phyloP scores from a whole-genome alignment of 2,797 vertebrate species.

The Oophaga sylvatica region DNA sequence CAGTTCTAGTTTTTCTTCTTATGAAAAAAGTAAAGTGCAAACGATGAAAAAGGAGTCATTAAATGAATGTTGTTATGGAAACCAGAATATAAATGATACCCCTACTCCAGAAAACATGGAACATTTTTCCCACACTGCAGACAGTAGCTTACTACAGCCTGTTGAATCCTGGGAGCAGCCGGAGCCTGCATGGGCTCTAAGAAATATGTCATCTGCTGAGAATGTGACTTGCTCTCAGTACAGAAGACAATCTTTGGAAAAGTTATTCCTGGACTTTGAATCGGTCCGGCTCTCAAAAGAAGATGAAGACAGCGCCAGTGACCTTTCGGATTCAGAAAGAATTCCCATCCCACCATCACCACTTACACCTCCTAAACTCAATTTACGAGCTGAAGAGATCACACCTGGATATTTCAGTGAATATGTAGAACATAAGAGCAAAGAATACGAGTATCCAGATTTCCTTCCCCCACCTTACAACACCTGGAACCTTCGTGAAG shows the following conservation, averaged over 20 bases:
- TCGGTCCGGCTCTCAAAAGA: constrained; percentile 74
- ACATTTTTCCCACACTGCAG: constrained; percentile 23
- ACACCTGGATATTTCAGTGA: constrained; percentile 66
- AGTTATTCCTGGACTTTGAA: constrained; percentile 73
- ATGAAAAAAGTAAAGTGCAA: constrained; percentile 60
- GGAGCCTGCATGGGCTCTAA: background rate
- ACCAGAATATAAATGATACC: constrained; percentile 25
- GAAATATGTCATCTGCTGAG: constrained; percentile 7
- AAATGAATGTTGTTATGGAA: constrained; percentile 57
- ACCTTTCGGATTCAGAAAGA: constrained; percentile 88
- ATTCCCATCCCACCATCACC: constrained; percentile 74
- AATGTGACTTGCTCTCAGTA: constrained; percentile 50
- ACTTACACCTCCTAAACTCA: constrained; percentile 79
- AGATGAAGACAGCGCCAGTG: constrained; percentile 88
- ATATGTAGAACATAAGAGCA: constrained; percentile 64
- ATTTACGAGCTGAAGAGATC: constrained; percentile 85
- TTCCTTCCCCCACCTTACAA: constrained; percentile 90
- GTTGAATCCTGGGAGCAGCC: constrained; percentile 47
- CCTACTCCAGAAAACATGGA: constrained; percentile 45
- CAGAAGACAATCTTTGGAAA: constrained; percentile 61
- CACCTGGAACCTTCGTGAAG: constrained; percentile 85
- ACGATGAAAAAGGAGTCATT: constrained; percentile 62
- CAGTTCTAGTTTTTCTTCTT: constrained; percentile 62
- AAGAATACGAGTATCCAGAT: constrained; percentile 80
- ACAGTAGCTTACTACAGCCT: constrained; percentile 18